phyloP scores from a whole-genome alignment of 2,113 vertebrate genomes.

The Marmota flaviventris region DNA sequence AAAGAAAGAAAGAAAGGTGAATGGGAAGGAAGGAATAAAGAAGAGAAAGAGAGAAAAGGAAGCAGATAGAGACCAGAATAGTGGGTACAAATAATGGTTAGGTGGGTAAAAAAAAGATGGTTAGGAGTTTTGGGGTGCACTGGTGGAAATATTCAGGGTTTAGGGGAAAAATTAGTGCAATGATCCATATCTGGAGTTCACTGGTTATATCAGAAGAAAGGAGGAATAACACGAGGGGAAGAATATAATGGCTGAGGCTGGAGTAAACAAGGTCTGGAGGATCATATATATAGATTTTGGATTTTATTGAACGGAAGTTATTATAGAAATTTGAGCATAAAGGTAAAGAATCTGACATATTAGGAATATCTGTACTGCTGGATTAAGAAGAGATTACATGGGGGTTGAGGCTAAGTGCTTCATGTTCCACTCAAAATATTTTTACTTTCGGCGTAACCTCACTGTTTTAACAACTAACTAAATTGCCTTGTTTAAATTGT shows the following conservation, averaged over 20 bases:
- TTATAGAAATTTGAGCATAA: background rate
- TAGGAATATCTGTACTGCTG: background rate
- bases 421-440: background rate
- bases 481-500: background rate
- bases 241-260: background rate
- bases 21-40: too few species aligned
- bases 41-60: background rate
- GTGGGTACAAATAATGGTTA: background rate
- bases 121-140: too few species aligned
- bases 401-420: background rate
- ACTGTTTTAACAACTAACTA: background rate
- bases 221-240: background rate
- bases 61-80: background rate
- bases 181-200: background rate
- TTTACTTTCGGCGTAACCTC: background rate
- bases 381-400: background rate
- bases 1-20: background rate
- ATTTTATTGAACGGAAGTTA: background rate
- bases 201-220: background rate
- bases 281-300: background rate
- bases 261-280: background rate
- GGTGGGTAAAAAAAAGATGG: background rate
- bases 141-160: background rate
- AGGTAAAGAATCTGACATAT: background rate
- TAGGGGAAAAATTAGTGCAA: background rate